A percentile compares a stretch with the other conserved stretches of the same genome.
Conservation (phyloP, 2,797 vertebrate genomes). For the Margarornis squamiger region DNA sequence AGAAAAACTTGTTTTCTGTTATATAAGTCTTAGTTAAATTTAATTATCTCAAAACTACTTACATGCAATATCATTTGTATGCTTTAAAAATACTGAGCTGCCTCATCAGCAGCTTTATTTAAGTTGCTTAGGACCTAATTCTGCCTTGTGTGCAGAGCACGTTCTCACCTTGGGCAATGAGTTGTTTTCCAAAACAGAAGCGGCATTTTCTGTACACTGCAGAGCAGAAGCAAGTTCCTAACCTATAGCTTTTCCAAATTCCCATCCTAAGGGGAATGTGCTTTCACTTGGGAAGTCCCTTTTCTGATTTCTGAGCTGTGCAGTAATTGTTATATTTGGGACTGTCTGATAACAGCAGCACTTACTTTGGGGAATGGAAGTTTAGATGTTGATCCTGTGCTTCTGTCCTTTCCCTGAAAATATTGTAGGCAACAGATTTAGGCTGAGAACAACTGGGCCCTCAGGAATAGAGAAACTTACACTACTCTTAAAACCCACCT, state of each 20-base stretch:
- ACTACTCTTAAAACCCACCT: neutral
- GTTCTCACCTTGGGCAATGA: fast-evolving
- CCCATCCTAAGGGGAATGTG: neutral
- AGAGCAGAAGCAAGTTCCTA: neutral
- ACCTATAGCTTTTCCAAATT: neutral
- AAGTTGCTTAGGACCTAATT: neutral
- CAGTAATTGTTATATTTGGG: neutral
- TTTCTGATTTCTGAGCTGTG: neutral
- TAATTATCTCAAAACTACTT: neutral
- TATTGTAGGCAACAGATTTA: neutral
- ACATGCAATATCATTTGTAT: neutral
- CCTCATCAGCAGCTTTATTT: neutral
- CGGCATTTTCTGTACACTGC: fast-evolving
- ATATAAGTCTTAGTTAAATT: neutral
- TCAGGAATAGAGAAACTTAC: neutral
- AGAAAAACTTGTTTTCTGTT: neutral
- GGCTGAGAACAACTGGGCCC: neutral
- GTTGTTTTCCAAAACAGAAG: neutral
- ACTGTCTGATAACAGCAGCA: neutral
- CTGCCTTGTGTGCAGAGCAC: neutral
- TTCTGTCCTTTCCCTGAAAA: neutral
- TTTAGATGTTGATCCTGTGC: neutral
- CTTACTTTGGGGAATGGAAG: neutral
- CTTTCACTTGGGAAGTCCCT: neutral
- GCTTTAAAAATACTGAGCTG: neutral